A percentile compares a stretch with the other conserved stretches of the same genome.
Evolutionary conservation across 2,888 invertebrate genomes (phyloP).

Genomic region (Leucoptera coffeella): DNA sequence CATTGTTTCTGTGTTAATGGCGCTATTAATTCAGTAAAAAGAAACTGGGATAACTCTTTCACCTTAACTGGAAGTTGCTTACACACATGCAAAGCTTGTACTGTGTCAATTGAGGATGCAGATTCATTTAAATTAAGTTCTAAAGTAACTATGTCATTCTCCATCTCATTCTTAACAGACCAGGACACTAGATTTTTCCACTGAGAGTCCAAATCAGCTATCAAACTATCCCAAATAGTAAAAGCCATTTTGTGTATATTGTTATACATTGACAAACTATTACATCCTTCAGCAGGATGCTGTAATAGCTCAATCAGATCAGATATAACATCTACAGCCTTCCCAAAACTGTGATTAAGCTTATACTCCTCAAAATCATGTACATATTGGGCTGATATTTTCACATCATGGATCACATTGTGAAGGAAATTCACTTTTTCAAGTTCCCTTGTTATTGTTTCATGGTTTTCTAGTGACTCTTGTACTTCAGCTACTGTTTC

Average conservation of each 20-base stretch:
- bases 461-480: constrained; percentile 55
- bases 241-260: constrained; percentile 37
- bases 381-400: too few relatives aligned
- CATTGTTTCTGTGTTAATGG: constrained; percentile 50
- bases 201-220: constrained; percentile 31
- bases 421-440: constrained; percentile 53
- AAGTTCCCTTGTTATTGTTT: constrained; percentile 46
- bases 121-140: constrained; percentile 25
- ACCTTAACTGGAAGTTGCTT: constrained; percentile 40
- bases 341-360: constrained; percentile 20
- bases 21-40: constrained; percentile 51
- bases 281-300: constrained; percentile 37
- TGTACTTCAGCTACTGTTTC: constrained; percentile 56
- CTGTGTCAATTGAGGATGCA: constrained; percentile 16
- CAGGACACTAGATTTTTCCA: constrained; percentile 46
- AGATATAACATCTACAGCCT: constrained; percentile 45
- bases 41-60: constrained; percentile 48
- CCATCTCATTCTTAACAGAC: constrained; percentile 14
- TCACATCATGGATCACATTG: constrained; percentile 30
- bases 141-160: constrained; percentile 18
- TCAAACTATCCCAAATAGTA: constrained; percentile 31
- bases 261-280: constrained; percentile 41
- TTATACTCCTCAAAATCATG: constrained; percentile 24
- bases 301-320: constrained; percentile 35
- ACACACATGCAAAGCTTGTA: constrained; percentile 28